phyloP scores from a whole-genome alignment of 2,113 vertebrate genomes.

The Malurus melanocephalus region DNA sequence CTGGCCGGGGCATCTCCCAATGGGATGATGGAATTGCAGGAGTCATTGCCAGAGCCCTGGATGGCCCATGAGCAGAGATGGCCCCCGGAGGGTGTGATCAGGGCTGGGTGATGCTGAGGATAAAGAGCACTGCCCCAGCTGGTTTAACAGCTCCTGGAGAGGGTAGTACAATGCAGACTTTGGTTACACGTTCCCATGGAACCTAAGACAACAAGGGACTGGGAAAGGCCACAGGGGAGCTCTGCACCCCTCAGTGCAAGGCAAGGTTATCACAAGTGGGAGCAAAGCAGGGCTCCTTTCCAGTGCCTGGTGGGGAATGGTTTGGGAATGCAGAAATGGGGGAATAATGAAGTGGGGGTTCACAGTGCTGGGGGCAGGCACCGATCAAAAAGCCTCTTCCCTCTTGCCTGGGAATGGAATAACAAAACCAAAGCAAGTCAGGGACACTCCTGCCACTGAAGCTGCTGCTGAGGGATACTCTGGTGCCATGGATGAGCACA shows the following conservation, averaged over 20 bases:
- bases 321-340: background rate
- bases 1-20: no score
- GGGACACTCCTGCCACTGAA: background rate
- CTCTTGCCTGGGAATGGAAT: background rate
- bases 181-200: no score
- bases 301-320: rapidly evolving
- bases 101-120: no score
- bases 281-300: background rate
- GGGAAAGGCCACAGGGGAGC: background rate
- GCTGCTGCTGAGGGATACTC: background rate
- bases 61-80: no score
- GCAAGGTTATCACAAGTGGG: background rate
- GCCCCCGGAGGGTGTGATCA: no score
- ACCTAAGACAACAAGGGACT: background rate
- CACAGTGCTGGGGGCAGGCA: rapidly evolving
- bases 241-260: background rate
- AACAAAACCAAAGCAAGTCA: background rate
- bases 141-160: no score
- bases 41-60: no score
- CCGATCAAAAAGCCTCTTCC: background rate
- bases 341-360: background rate
- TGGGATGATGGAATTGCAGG: no score
- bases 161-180: no score
- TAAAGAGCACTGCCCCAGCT: no score
- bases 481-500: background rate